Evolutionary conservation across 2,888 invertebrate species (phyloP).

Genomic region (Cheilosia pagana): DNA sequence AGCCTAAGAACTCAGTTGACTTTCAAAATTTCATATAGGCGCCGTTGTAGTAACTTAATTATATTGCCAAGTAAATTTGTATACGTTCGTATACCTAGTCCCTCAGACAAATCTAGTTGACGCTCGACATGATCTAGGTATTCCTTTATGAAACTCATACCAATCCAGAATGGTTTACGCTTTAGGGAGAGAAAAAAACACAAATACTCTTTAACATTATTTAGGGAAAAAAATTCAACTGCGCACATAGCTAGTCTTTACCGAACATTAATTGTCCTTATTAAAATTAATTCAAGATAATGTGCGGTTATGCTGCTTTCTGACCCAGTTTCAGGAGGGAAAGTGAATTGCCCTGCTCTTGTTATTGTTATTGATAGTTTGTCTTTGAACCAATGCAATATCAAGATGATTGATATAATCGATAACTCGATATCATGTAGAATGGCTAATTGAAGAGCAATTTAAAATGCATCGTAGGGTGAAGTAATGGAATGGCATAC

Average conservation of each 20-base stretch:
- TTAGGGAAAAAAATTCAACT: too few species aligned
- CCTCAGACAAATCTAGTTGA: too few species aligned
- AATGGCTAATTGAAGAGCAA: background rate
- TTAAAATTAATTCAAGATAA: slow-evolving; percentile 4
- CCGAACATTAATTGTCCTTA: background rate
- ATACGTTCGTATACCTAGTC: too few species aligned
- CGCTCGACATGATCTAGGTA: too few species aligned
- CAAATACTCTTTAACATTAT: too few species aligned
- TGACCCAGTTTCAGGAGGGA: slow-evolving; percentile 3
- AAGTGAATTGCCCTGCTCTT: background rate
- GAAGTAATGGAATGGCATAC: background rate
- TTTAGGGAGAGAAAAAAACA: too few species aligned
- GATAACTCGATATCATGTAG: background rate
- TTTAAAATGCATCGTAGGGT: slow-evolving; percentile 1
- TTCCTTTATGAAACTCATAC: too few species aligned
- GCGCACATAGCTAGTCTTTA: background rate
- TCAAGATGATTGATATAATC: background rate
- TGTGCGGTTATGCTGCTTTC: slow-evolving; percentile 10
- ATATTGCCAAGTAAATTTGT: too few species aligned
- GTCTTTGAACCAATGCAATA: background rate
- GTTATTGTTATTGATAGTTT: background rate
- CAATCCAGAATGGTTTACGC: too few species aligned
- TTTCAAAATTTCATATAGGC: too few species aligned
- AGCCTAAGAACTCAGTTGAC: too few species aligned
- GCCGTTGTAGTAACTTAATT: too few species aligned